Percentiles rank a stretch among this genome's conserved stretches.
Conservation (phyloP, 1,140 invertebrate genomes). For the Tetragonula clypearis region DNA sequence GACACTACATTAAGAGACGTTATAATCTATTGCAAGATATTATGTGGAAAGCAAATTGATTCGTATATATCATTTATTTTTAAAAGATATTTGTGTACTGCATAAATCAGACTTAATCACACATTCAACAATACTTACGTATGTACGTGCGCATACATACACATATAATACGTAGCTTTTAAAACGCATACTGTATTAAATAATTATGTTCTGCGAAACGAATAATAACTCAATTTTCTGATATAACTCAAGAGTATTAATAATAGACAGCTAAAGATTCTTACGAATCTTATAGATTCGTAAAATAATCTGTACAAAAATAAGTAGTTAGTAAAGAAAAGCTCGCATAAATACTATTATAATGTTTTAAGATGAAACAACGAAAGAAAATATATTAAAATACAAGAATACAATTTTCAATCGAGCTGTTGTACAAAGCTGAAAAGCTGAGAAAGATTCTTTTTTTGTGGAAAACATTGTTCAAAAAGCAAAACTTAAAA, state of each 20-base stretch:
- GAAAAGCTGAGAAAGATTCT: neutral
- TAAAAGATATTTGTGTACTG: slow-evolving; percentile 20
- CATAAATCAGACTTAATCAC: slow-evolving; percentile 35
- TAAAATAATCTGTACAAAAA: slow-evolving; percentile 21
- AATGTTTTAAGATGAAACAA: slow-evolving; percentile 28
- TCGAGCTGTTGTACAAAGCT: neutral
- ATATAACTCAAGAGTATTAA: slow-evolving; percentile 6
- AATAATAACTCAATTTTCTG: slow-evolving; percentile 13
- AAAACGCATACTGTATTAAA: slow-evolving; percentile 29
- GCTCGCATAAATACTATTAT: slow-evolving; percentile 35
- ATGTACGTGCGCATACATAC: neutral
- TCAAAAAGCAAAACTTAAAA: slow-evolving; percentile 39
- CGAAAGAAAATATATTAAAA: slow-evolving; percentile 28
- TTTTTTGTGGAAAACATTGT: slow-evolving; percentile 34
- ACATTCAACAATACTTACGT: neutral
- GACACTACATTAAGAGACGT: slow-evolving; percentile 1
- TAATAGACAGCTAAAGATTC: slow-evolving; percentile 1
- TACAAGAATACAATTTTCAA: slow-evolving; percentile 35
- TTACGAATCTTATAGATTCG: neutral
- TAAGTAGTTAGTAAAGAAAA: slow-evolving; percentile 44
- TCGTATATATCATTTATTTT: slow-evolving; percentile 29
- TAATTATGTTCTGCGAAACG: slow-evolving; percentile 32
- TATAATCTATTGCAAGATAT: slow-evolving; percentile 33
- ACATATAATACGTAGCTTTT: slow-evolving; percentile 28
- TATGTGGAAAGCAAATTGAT: slow-evolving; percentile 60